Evolutionary conservation across 2,888 invertebrate genomes (phyloP).

Genomic region (Phengaris arion): DNA sequence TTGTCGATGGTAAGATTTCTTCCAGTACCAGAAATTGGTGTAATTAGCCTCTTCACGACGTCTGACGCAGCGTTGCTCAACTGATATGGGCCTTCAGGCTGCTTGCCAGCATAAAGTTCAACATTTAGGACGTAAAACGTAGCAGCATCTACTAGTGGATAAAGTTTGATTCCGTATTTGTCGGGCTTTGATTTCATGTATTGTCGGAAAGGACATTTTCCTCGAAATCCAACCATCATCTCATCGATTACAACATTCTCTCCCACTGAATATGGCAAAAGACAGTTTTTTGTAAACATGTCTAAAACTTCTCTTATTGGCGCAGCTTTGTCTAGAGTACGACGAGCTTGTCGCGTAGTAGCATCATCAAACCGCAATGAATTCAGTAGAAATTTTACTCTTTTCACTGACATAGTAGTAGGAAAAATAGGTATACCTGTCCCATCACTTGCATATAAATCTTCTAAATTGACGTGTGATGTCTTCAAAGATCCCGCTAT

Average conservation of each 20-base stretch:
- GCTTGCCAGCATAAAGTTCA: slow-evolving; percentile 43
- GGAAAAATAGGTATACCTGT: slow-evolving; percentile 37
- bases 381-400: slow-evolving; percentile 39
- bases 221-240: too few species aligned
- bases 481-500: slow-evolving; percentile 38
- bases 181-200: not conserved
- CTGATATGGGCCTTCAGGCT: slow-evolving; percentile 41
- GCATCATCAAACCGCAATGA: slow-evolving; percentile 39
- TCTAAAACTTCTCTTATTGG: slow-evolving; percentile 42
- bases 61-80: slow-evolving; percentile 42
- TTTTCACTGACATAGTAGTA: slow-evolving; percentile 33
- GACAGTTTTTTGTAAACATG: slow-evolving; percentile 39
- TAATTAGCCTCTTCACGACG: slow-evolving; percentile 22
- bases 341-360: slow-evolving; percentile 37
- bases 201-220: too few species aligned
- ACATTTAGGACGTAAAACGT: slow-evolving; percentile 42
- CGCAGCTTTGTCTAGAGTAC: slow-evolving; percentile 40
- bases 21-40: slow-evolving; percentile 43
- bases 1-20: slow-evolving; percentile 44
- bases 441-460: slow-evolving; percentile 41
- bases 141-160: slow-evolving; percentile 38
- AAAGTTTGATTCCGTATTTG: slow-evolving; percentile 32
- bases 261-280: slow-evolving; percentile 31
- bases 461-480: slow-evolving; percentile 41
- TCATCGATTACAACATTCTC: too few species aligned